Evolutionary conservation across 2,888 invertebrate species (phyloP), one percentile per base, ranked within the genome.

Genomic region (Oscheius onirici): DNA sequence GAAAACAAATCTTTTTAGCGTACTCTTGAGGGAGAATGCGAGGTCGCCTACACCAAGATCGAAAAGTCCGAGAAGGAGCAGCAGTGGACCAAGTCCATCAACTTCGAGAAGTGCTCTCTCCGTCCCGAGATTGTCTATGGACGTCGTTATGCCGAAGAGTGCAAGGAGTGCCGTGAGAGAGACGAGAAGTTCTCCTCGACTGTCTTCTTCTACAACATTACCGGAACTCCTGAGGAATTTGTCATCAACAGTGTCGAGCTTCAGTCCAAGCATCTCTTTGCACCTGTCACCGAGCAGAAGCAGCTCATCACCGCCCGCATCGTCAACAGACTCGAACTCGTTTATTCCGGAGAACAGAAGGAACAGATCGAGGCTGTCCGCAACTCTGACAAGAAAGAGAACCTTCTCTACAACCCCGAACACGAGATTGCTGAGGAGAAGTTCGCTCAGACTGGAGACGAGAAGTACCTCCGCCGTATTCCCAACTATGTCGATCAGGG

Each of bases 101-200:
- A 89, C 87, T 88, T 88, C 80, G 87, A 88, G 69, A 86, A 87
- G 65, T 88, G 88, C 85, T 71, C 72, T 51, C 71, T 82, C 57
- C 81, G 85, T 68, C 84, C 87, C 20, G 70, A 71, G 22, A 67
- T 76, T 58, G 52, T 61, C 66, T 74, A 79, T 77, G 76, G 76
- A 71, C 72, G 52, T 57, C 74, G 66, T 28, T 72, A 63, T 69
- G 22, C 46, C 28, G 71, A 63, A 26, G 51, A 65, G 49, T 71
- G 71, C 55, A 41, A 66, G 20, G 60, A 61, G 6, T 61, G 69
- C 40, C 40, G 41, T 5, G 67, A 72, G 49, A 69, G 72, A 20
- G 68, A 72, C 43, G 72, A 76, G 63, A 75, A 79, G 70, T 71
- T 76, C 73, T 75, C 72, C 72, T 74, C 76, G 60, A 75, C 84